Conservation (phyloP, 2,888 invertebrate genomes). For the Nyleta sp. region DNA sequence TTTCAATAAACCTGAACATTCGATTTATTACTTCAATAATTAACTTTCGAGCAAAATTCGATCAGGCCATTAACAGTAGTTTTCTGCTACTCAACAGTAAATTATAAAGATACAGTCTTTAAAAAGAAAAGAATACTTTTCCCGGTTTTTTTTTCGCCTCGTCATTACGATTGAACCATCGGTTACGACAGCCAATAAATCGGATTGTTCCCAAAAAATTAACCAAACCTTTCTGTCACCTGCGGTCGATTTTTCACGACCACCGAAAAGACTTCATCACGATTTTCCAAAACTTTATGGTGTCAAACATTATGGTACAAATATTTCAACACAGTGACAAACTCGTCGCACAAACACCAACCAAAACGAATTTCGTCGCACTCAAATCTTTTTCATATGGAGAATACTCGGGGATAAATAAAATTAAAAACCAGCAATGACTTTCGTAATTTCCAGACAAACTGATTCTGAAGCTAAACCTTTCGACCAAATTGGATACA, state of each 20-base stretch:
- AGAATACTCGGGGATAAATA: not conserved
- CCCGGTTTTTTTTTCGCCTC: slow-evolving; percentile 3
- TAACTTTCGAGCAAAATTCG: slow-evolving; percentile 1
- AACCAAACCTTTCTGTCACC: slow-evolving; percentile 1
- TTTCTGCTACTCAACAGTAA: not conserved
- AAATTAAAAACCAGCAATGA: not conserved
- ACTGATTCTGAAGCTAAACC: not conserved
- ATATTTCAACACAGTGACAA: slow-evolving; percentile 22
- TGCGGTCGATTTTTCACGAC: slow-evolving; percentile 10
- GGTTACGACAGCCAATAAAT: slow-evolving; percentile 21
- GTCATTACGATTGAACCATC: slow-evolving; percentile 2
- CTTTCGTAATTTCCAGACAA: slow-evolving; percentile 12
- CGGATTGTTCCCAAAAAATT: slow-evolving; percentile 19
- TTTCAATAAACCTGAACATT: not conserved
- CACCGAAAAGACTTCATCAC: not conserved
- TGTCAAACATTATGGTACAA: not conserved
- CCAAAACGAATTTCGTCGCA: not conserved
- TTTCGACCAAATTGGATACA: too few relatives aligned
- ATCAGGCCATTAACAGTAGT: not conserved
- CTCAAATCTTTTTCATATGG: not conserved
- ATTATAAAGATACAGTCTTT: not conserved
- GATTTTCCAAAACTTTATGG: slow-evolving; percentile 1
- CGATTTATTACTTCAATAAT: slow-evolving; percentile 10
- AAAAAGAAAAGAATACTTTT: not conserved
- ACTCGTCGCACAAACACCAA: slow-evolving; percentile 2